These are phyloP conservation scores for Erithacus rubecula DNA, from an alignment of 2,797 vertebrate genomes.

Conservation along the genomic window DNA sequence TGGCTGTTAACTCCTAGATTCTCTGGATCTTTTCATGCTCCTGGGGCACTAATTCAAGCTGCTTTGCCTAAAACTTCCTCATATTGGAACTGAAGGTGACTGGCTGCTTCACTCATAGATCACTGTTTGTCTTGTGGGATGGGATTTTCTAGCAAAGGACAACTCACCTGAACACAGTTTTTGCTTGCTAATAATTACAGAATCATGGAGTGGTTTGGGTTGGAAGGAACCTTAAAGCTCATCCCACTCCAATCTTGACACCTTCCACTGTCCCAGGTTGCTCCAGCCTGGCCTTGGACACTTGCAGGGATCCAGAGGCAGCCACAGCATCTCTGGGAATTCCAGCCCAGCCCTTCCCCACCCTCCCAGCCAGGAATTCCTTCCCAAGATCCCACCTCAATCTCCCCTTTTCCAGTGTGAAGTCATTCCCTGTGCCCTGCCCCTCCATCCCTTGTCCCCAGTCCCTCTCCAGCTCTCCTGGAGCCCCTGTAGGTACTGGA, in stretches of 20 bases:
- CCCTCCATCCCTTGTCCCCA: background rate
- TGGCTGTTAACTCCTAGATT: background rate
- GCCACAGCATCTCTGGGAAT: background rate
- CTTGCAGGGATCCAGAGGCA: background rate
- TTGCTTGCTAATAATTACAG: background rate
- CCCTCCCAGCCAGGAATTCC: background rate
- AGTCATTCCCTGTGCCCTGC: background rate
- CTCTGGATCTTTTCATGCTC: background rate
- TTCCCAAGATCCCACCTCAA: too few relatives aligned
- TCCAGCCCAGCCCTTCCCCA: accelerated
- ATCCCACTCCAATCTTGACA: background rate
- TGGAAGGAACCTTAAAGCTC: background rate
- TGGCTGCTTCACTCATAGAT: background rate
- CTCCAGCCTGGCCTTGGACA: background rate
- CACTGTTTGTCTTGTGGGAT: background rate
- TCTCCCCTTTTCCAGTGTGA: background rate
- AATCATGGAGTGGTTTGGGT: background rate
- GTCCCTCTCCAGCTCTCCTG: background rate
- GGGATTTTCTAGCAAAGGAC: background rate
- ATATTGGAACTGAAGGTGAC: background rate
- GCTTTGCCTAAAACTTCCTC: background rate
- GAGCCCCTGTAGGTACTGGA: background rate
- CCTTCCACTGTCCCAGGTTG: accelerated
- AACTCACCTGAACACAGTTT: background rate
- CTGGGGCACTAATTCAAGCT: background rate